These are phyloP conservation scores for Hafferia zeledoni DNA, from an alignment of 2,797 vertebrate genomes.

Conservation along the genomic window DNA sequence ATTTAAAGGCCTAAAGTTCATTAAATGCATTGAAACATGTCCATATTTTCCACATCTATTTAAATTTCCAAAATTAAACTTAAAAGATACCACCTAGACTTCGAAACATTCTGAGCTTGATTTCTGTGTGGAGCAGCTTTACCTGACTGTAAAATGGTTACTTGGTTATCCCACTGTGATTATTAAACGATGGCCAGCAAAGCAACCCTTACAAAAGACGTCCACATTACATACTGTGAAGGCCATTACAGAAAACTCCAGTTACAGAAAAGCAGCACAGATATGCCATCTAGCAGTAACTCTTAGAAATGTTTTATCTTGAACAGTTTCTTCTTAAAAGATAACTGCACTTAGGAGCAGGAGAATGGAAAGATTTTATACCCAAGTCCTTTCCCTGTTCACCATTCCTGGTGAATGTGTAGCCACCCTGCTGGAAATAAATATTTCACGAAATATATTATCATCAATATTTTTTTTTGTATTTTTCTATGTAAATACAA, in stretches of 20 bases:
- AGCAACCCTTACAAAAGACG: background rate
- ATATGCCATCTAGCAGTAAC: slow-evolving; percentile 80
- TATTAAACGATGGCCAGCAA: slow-evolving; percentile 6
- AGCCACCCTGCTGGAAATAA: background rate
- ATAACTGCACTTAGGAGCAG: background rate
- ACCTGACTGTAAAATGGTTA: background rate
- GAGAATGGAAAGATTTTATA: background rate
- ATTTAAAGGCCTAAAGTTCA: background rate
- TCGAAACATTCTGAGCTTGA: background rate
- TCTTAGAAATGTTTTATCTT: slow-evolving; percentile 56
- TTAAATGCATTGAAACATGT: background rate
- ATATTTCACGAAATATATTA: slow-evolving; percentile 15
- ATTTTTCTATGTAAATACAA: slow-evolving; percentile 25
- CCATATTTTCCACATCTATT: background rate
- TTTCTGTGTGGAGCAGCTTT: background rate
- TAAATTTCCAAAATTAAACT: background rate
- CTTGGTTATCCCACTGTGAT: background rate
- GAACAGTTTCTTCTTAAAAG: background rate
- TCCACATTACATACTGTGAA: slow-evolving; percentile 29
- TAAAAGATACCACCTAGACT: background rate
- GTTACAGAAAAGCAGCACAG: slow-evolving; percentile 64
- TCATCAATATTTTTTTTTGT: background rate
- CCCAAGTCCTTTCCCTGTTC: background rate
- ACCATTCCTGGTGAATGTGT: background rate
- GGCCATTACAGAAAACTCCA: slow-evolving; percentile 54